These are phyloP conservation scores for Bucorvus abyssinicus DNA, from an alignment of 2,797 vertebrate genomes.

Conservation along the genomic window DNA sequence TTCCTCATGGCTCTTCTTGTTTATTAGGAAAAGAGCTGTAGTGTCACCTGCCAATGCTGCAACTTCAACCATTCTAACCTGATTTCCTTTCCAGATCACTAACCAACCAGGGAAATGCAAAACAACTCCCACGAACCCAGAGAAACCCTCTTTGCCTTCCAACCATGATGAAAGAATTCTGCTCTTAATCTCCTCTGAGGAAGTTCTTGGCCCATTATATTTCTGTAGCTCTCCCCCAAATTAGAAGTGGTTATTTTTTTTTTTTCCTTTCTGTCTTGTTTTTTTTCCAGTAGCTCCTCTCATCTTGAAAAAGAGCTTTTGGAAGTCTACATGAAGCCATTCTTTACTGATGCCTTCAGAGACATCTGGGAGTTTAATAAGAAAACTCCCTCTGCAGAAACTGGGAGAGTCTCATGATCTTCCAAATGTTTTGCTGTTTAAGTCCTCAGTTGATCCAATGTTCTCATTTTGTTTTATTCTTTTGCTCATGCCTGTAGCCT, in stretches of 20 bases:
- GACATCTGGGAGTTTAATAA: not conserved
- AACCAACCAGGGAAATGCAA: not conserved
- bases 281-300: not conserved
- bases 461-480: slow-evolving; percentile 43
- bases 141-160: not conserved
- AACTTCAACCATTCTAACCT: not conserved
- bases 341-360: slow-evolving; percentile 13
- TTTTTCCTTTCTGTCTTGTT: not conserved
- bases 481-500: slow-evolving; percentile 28
- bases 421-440: slow-evolving; percentile 28
- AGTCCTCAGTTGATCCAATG: slow-evolving; percentile 46
- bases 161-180: not conserved
- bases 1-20: not conserved
- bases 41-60: not conserved
- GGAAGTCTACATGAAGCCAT: not conserved
- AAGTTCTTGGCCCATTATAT: not conserved
- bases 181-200: not conserved
- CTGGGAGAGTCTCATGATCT: not conserved
- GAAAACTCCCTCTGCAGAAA: not conserved
- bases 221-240: not conserved
- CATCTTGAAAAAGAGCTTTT: not conserved
- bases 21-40: not conserved
- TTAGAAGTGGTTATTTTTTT: not conserved
- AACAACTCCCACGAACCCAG: not conserved
- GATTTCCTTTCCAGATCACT: not conserved